Conservation (phyloP, 2,113 vertebrate species). For the Notarius lentiginosus region DNA sequence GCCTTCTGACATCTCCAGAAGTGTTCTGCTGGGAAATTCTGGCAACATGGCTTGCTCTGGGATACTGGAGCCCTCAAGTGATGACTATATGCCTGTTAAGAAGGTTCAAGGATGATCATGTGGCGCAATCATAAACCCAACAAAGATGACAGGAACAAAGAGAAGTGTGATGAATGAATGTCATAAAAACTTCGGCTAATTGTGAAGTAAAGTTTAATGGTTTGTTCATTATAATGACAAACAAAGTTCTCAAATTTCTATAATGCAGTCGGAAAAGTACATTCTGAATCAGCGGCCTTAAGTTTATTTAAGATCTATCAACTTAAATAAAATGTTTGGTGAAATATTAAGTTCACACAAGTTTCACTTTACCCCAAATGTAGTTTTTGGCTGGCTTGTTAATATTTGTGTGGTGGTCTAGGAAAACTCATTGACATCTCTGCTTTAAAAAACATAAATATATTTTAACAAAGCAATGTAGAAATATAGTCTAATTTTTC, state of each 20-base stretch:
- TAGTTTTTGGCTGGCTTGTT: not conserved
- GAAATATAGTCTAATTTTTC: not conserved
- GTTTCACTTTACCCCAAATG: not conserved
- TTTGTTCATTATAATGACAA: not conserved
- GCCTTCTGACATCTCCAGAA: not conserved
- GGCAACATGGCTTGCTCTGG: not conserved
- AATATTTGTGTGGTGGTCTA: not conserved
- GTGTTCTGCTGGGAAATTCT: not conserved
- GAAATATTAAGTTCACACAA: not conserved
- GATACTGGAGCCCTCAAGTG: slow-evolving; percentile 50
- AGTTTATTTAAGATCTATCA: not conserved
- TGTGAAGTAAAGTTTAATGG: not conserved
- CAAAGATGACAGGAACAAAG: not conserved
- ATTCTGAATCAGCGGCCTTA: not conserved
- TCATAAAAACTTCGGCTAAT: not conserved
- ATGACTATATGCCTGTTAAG: slow-evolving; percentile 61
- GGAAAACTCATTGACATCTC: not conserved
- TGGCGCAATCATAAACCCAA: not conserved
- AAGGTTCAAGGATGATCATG: slow-evolving; percentile 42
- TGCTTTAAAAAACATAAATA: not conserved
- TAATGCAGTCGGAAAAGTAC: not conserved
- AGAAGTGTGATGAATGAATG: not conserved
- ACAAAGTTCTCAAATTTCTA: not conserved
- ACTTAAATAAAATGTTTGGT: not conserved
- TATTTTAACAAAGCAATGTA: not conserved